Evolutionary conservation across 1,140 invertebrate genomes (phyloP).

Genomic region (Delia radicum): DNA sequence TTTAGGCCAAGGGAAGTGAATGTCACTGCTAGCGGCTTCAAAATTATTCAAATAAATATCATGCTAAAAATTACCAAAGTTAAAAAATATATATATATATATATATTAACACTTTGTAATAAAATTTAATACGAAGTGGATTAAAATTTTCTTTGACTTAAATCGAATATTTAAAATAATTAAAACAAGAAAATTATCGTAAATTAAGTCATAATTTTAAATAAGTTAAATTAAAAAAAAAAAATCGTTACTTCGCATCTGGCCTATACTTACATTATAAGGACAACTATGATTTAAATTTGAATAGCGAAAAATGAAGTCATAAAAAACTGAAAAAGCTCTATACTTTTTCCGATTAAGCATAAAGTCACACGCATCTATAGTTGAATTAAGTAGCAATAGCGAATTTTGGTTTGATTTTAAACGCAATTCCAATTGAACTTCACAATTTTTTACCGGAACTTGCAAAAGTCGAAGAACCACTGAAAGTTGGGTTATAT

Average conservation of each 20-base stretch:
- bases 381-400: neutral
- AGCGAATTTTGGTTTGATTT: neutral
- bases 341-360: neutral
- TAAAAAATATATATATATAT: too few relatives aligned
- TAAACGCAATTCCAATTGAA: neutral
- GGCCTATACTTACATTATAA: neutral
- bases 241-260: neutral
- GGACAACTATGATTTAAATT: neutral
- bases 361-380: neutral
- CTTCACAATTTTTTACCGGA: too few relatives aligned
- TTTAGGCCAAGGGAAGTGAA: neutral
- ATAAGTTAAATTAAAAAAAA: neutral
- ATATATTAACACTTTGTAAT: too few relatives aligned
- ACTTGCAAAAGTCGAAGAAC: too few relatives aligned
- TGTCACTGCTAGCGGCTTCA: neutral
- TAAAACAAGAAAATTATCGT: too few relatives aligned
- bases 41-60: neutral
- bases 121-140: too few relatives aligned
- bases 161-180: too few relatives aligned
- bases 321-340: neutral
- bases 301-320: neutral
- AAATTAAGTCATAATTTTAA: too few relatives aligned
- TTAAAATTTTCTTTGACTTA: too few relatives aligned
- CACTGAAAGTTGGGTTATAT: neutral
- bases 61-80: constrained; percentile 7